Percentiles rank a stretch among this genome's conserved stretches.
phyloP scores from a whole-genome alignment of 2,113 vertebrate genomes.

The Sula dactylatra region DNA sequence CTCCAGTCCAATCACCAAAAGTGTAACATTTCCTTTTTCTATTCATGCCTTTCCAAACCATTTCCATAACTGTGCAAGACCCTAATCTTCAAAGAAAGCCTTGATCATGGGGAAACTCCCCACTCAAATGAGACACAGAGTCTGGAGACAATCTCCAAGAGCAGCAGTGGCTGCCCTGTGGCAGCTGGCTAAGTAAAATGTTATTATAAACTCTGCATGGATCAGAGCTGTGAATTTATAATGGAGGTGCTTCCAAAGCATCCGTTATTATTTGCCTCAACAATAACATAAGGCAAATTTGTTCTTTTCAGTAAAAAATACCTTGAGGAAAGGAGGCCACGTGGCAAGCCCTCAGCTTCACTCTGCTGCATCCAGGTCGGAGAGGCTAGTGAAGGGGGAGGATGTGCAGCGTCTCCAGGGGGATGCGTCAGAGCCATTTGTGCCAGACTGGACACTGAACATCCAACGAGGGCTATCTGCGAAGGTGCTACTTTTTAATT shows the following conservation, averaged over 20 bases:
- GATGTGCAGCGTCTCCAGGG: background rate
- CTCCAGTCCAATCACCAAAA: background rate
- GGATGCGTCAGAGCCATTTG: background rate
- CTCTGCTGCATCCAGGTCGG: background rate
- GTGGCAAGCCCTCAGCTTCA: accelerated
- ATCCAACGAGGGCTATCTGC: background rate
- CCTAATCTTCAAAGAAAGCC: conserved; percentile 50
- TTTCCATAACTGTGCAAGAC: conserved; percentile 21
- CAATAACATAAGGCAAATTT: background rate
- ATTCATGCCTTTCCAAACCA: background rate
- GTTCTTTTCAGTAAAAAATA: background rate
- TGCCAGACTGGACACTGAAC: background rate
- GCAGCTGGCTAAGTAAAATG: conserved; percentile 34
- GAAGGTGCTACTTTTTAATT: background rate
- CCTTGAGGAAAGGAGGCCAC: background rate
- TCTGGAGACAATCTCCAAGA: conserved; percentile 24
- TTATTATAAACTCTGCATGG: conserved; percentile 55
- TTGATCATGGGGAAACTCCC: conserved; percentile 35
- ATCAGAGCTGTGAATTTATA: conserved; percentile 62
- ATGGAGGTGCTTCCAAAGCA: conserved; percentile 2
- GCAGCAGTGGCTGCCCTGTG: conserved; percentile 40
- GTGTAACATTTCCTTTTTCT: conserved; percentile 23
- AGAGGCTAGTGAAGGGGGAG: background rate
- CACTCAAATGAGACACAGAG: background rate
- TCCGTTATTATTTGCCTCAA: conserved; percentile 30